A percentile compares a stretch with the other conserved stretches of the same genome.
phyloP scores from a whole-genome alignment of 2,888 invertebrate genomes.

The Cheiracanthium punctorium region DNA sequence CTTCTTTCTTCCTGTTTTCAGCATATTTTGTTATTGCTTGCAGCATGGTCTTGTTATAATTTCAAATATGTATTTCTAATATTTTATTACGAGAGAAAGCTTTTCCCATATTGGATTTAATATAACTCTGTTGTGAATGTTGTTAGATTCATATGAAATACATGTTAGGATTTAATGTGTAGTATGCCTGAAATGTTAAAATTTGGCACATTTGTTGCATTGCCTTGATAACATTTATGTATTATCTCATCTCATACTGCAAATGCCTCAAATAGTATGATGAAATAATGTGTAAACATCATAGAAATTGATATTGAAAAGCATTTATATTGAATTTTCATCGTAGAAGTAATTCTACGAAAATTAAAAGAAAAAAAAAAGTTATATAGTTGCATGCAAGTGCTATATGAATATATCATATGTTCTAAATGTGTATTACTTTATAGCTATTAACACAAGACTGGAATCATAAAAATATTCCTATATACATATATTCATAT shows the following conservation, averaged over 20 bases:
- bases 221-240: conserved; percentile 65
- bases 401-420: conserved; percentile 55
- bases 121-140: conserved; percentile 66
- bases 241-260: conserved; percentile 64
- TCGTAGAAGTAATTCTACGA: conserved; percentile 52
- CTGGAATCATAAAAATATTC: conserved; percentile 14
- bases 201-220: conserved; percentile 68
- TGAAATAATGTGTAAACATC: conserved; percentile 57
- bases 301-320: conserved; percentile 53
- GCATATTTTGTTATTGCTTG: background rate
- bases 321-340: conserved; percentile 65
- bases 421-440: conserved; percentile 51
- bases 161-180: conserved; percentile 65
- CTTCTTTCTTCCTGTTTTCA: background rate
- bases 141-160: conserved; percentile 58
- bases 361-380: no score
- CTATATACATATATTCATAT: conserved; percentile 24
- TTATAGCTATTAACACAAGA: conserved; percentile 44
- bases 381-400: conserved; percentile 62
- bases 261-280: conserved; percentile 61
- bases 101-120: conserved; percentile 67
- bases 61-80: background rate
- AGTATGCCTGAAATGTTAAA: conserved; percentile 61
- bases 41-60: background rate
- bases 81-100: conserved; percentile 17